phyloP scores from a whole-genome alignment of 2,113 vertebrate genomes.

The Erinaceus europaeus region DNA sequence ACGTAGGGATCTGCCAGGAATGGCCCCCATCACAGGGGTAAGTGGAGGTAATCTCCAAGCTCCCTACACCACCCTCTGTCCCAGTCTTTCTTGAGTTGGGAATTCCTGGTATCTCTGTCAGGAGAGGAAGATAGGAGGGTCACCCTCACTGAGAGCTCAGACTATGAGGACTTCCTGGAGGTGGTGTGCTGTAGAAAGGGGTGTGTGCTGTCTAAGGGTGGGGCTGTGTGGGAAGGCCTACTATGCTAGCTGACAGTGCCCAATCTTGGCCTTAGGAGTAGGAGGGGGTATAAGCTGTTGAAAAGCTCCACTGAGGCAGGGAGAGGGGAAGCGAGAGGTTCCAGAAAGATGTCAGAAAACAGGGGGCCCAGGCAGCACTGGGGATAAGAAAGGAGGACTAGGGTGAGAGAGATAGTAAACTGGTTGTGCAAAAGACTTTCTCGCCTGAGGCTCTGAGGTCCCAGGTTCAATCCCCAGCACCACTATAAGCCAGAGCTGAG shows the following conservation, averaged over 20 bases:
- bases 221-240: neutral
- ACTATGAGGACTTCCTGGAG: neutral
- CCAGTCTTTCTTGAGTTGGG: neutral
- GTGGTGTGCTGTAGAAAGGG: neutral
- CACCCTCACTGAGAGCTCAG: neutral
- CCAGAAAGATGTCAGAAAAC: neutral
- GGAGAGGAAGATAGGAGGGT: neutral
- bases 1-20: neutral
- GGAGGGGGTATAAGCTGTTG: neutral
- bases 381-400: neutral
- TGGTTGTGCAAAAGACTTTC: no score
- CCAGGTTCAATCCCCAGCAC: no score
- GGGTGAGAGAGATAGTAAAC: no score
- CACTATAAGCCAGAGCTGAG: no score
- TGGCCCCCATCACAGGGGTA: neutral
- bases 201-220: neutral
- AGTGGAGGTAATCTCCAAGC: no score
- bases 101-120: neutral
- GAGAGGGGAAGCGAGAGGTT: neutral
- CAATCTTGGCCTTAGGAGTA: neutral
- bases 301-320: neutral
- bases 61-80: neutral
- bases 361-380: neutral
- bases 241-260: neutral
- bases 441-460: no score